Conservation (phyloP, 2,113 vertebrate species). For the Perca fluviatilis region DNA sequence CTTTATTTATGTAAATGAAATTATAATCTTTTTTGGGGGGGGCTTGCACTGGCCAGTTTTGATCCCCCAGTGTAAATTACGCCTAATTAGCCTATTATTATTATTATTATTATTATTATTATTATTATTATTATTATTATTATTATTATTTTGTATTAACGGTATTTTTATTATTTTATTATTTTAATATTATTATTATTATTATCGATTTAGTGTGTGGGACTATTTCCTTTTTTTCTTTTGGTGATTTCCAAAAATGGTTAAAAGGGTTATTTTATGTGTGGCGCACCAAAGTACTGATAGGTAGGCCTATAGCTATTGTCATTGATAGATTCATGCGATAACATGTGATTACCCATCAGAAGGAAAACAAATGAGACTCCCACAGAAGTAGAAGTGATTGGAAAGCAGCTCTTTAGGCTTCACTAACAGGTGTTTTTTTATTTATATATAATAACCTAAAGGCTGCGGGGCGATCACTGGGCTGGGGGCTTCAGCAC, state of each 20-base stretch:
- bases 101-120: constrained; percentile 21
- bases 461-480: constrained; percentile 27
- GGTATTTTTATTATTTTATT: constrained; percentile 28
- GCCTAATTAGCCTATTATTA: not conserved
- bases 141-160: not conserved
- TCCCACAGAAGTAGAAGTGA: too few species aligned
- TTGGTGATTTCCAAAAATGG: not conserved
- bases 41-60: too few species aligned
- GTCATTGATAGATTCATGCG: not conserved
- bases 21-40: too few species aligned
- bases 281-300: not conserved
- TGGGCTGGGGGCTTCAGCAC: constrained; percentile 6
- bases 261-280: not conserved
- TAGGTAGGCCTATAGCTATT: not conserved
- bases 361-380: not conserved
- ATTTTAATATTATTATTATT: constrained; percentile 23
- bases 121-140: constrained; percentile 7
- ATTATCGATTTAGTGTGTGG: not conserved
- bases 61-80: too few species aligned
- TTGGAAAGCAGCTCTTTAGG: not conserved
- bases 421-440: not conserved
- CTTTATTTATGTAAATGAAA: too few species aligned
- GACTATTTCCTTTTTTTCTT: not conserved
- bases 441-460: not conserved
- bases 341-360: not conserved